Evolutionary conservation across 2,888 invertebrate genomes (phyloP).

Genomic region (Dastarcus helophoroides): DNA sequence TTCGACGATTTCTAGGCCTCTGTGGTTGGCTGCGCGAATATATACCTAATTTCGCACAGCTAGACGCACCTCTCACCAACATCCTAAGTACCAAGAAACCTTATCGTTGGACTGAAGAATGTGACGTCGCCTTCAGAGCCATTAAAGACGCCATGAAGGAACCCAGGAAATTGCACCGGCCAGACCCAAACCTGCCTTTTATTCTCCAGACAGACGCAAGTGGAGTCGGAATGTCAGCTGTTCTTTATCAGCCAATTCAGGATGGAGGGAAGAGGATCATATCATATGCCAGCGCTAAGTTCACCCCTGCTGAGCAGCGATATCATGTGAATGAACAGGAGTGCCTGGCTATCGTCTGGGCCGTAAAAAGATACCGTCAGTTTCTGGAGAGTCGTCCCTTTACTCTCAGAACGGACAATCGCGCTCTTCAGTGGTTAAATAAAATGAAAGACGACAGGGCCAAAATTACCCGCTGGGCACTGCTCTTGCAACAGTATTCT

Average conservation of each 20-base stretch:
- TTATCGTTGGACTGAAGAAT: slow-evolving; percentile 12
- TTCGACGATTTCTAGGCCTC: slow-evolving; percentile 13
- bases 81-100: slow-evolving; percentile 12
- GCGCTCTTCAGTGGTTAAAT: slow-evolving; percentile 13
- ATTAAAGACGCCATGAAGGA: slow-evolving; percentile 5
- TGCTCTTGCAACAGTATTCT: slow-evolving; percentile 9
- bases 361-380: slow-evolving; percentile 15
- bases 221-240: slow-evolving; percentile 13
- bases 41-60: slow-evolving; percentile 13
- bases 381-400: slow-evolving; percentile 17
- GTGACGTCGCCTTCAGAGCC: slow-evolving; percentile 11
- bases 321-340: too few species aligned
- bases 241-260: slow-evolving; percentile 12
- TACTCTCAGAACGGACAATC: slow-evolving; percentile 16
- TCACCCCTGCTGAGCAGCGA: slow-evolving; percentile 12
- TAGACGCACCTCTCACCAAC: slow-evolving; percentile 11
- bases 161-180: slow-evolving; percentile 14
- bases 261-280: slow-evolving; percentile 13
- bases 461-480: slow-evolving; percentile 12
- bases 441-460: slow-evolving; percentile 13
- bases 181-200: slow-evolving; percentile 13
- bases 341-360: slow-evolving; percentile 18
- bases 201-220: slow-evolving; percentile 14
- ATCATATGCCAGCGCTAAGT: slow-evolving; percentile 11
- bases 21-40: slow-evolving; percentile 17